Evolutionary conservation across 2,113 vertebrate species (phyloP), one percentile per base, ranked within the genome.

Genomic region (Struthio camelus): DNA sequence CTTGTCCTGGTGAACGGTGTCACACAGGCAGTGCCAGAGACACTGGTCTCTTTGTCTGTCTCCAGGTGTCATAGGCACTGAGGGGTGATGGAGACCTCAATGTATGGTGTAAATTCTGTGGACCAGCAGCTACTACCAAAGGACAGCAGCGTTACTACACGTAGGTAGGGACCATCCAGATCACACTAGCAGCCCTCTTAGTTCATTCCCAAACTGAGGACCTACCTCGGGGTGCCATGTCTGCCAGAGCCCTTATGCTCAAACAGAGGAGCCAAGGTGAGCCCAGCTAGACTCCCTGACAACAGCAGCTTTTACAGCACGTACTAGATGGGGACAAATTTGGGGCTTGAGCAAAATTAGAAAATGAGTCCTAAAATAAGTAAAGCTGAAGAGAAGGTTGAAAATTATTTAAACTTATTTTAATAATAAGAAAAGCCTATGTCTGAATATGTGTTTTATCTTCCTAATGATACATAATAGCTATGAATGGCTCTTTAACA

Each of bases 301-400:
- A 78, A 53, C 84, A 50, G 46, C 13, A 4, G 15, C 42, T 96
- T 70, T 73, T 66, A 54, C 72, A 84, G 53, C 44, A 44, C 16
- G 30, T 0, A 0, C 75, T 59, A 67, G 30, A 64, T 27, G 19
- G 13, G 32, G 25, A 22, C 2, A 2, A 86, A 61, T n/a, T 25
- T 66, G 44, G 28, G 50, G 14, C 2, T 0, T 50, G 46, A 48
- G 13, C 0, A 0, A 58, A 23, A 27, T 28, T 44, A 71, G 65
- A 58, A 89, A 86, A 88, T 24, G 90, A 90, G 38, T 6, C 11
- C 24, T 32, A 10, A 11, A 9, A 79, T 4, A 89, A 67, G 44
- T n/a, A 69, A 34, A 89, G 19, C 30, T 71, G 70, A 93, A 69
- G n/a, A 28, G 9, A 42, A 42, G 46, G 51, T 10, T 56, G 32